These are phyloP conservation scores for Mastigias papua DNA, from an alignment of 30 jellyfish, hydroid and myxozoan genomes.

Conservation along the genomic window DNA sequence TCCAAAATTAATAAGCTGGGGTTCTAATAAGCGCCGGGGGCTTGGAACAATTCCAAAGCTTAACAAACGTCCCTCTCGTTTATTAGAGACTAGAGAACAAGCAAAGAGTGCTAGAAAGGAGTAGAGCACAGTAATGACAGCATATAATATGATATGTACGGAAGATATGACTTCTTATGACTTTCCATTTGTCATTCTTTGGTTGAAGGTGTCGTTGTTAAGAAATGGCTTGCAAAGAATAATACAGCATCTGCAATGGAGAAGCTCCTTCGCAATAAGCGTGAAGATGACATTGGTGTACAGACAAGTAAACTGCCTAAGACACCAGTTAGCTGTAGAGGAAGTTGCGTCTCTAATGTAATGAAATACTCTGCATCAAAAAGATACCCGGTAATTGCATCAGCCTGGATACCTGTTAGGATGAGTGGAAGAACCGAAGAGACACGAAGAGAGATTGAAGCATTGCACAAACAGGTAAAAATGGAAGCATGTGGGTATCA, in stretches of 20 bases:
- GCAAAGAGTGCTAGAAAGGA: too few relatives aligned
- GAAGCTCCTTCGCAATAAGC: conserved; percentile 18
- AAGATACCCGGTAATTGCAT: background rate
- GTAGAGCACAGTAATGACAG: too few relatives aligned
- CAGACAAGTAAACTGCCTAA: background rate
- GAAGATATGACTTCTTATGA: too few relatives aligned
- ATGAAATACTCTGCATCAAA: too few relatives aligned
- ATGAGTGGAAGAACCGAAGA: background rate
- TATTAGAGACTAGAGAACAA: too few relatives aligned
- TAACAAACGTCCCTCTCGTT: too few relatives aligned
- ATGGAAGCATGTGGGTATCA: conserved; percentile 6
- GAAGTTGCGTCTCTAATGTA: too few relatives aligned
- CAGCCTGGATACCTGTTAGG: background rate
- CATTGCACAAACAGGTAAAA: background rate
- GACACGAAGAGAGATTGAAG: background rate
- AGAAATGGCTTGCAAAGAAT: conserved; percentile 49
- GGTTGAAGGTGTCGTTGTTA: background rate
- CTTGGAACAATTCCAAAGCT: too few relatives aligned
- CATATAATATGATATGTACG: too few relatives aligned
- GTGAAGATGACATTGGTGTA: background rate
- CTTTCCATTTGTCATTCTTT: background rate
- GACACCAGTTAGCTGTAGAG: background rate
- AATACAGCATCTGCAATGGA: conserved; percentile 46
- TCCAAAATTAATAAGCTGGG: too few relatives aligned
- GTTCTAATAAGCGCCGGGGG: too few relatives aligned